A percentile compares a stretch with the other conserved stretches of the same genome.
Evolutionary conservation across 2,888 invertebrate species (phyloP).

Genomic region (Ramazzottius varieornatus): DNA sequence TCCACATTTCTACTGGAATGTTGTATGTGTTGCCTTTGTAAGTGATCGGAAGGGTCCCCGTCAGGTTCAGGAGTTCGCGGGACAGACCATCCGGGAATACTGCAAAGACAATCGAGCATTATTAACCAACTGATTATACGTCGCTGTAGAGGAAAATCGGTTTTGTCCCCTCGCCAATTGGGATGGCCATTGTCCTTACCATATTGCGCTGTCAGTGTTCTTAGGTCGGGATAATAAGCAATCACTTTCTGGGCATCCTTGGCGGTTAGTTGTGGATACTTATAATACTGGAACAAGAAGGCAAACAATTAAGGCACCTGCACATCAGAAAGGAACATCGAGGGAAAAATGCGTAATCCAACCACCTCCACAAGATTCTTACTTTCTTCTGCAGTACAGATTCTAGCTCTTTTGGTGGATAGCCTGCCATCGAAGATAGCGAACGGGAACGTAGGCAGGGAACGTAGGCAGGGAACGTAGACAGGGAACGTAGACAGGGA

Average conservation of each 20-base stretch:
- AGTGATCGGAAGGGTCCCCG: slow-evolving; percentile 27
- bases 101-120: slow-evolving; percentile 10
- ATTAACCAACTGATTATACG: neutral
- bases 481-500: too few species aligned
- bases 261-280: slow-evolving; percentile 37
- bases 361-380: too few species aligned
- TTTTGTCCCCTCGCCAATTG: neutral
- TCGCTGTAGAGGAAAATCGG: neutral
- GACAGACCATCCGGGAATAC: slow-evolving; percentile 23
- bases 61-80: slow-evolving; percentile 21
- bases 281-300: slow-evolving; percentile 32
- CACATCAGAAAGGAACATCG: too few species aligned
- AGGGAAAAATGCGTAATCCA: too few species aligned
- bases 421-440: too few species aligned
- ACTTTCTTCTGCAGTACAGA: too few species aligned
- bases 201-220: slow-evolving; percentile 37
- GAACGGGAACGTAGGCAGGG: too few species aligned
- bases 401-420: too few species aligned
- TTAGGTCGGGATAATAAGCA: slow-evolving; percentile 36
- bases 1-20: slow-evolving; percentile 83
- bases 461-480: too few species aligned
- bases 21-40: slow-evolving; percentile 51
- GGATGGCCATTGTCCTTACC: slow-evolving; percentile 28
- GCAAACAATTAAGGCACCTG: neutral
- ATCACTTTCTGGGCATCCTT: slow-evolving; percentile 40